Percentiles rank a stretch among this genome's conserved stretches.
Evolutionary conservation across 1,140 invertebrate species (phyloP).

Genomic region (Megalopta genalis): DNA sequence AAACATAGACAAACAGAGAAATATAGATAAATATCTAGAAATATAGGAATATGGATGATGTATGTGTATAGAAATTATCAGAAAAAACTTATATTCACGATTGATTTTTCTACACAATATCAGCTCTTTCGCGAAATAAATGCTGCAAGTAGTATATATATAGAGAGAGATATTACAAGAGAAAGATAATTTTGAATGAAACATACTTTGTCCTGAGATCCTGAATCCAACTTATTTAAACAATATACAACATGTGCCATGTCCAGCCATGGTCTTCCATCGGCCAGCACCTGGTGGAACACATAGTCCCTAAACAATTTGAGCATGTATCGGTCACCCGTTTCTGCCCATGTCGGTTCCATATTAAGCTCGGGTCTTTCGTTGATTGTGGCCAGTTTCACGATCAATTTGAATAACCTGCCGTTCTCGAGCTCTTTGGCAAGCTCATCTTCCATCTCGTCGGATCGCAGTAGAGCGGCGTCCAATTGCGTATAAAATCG

Average conservation of each 20-base stretch:
- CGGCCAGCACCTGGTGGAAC: slow-evolving; percentile 95
- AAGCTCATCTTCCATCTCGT: slow-evolving; percentile 94
- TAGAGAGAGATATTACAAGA: too few species aligned
- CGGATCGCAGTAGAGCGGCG: slow-evolving; percentile 90
- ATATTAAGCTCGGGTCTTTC: slow-evolving; percentile 96
- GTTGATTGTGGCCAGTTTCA: slow-evolving; percentile 94
- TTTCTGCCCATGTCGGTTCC: slow-evolving; percentile 97
- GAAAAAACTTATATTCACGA: too few species aligned
- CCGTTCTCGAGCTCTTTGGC: slow-evolving; percentile 97
- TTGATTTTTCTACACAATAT: too few species aligned
- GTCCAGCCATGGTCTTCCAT: slow-evolving; percentile 97
- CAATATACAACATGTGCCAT: slow-evolving; percentile 96
- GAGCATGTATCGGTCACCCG: slow-evolving; percentile 97
- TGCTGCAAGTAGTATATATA: too few species aligned
- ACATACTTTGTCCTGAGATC: slow-evolving; percentile 90
- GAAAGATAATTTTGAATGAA: slow-evolving; percentile 1
- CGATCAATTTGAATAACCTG: slow-evolving; percentile 92
- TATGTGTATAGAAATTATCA: too few species aligned
- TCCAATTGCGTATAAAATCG: slow-evolving; percentile 98
- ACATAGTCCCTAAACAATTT: slow-evolving; percentile 98
- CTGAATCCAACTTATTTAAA: slow-evolving; percentile 96
- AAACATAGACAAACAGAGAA: neutral
- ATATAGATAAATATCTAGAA: neutral
- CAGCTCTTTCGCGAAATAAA: too few species aligned
- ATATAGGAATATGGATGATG: too few species aligned